Evolutionary conservation across 2,888 invertebrate genomes (phyloP), one percentile per base, ranked within the genome.

Genomic region (Synergus itoensis): DNA sequence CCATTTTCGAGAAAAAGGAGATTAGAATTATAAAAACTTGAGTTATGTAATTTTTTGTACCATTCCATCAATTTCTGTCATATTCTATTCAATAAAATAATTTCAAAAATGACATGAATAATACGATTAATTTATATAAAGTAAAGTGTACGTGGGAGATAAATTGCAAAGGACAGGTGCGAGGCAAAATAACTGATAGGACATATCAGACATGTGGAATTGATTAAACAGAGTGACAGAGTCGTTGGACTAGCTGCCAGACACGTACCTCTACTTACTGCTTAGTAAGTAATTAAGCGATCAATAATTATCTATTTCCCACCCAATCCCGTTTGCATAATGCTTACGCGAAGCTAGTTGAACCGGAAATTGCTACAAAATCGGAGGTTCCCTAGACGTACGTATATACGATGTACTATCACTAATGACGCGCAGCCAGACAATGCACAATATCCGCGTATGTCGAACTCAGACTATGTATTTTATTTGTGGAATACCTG

Each of bases 291-390:
- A 86, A 85, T 86, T 87, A 86, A 87, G 81, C 87, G 84, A 84
- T 84, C 85, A 85, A 87, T 86, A 86, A 87, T 87, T 86, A 87
- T 87, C 87, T 85, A 87, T 87, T 87, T 87, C 87, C 87, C 83
- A 80, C 69, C 76, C 77, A 67, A 73, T 62, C 82, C 82, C 79
- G 83, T 85, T 85, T 77, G 78, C 81, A 85, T 85, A 84, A 85
- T 87, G 85, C 86, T 82, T 84, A 85, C 83, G 83, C 83, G 60
- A 79, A 82, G 73, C 75, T 81, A 84, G 81, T 81, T 80, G 83
- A 82, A 84, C 84, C 87, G 86, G 86, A 87, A 86, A 87, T 87
- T 85, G 81, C 87, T 75, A 84, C 79, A 86, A 82, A 86, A 86
- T 87, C 87, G 77, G 80, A 79, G 85, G 81, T 85, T 69, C 75